Evolutionary conservation across 2,888 invertebrate genomes (phyloP).

Genomic region (Neocrepidodera transversa): DNA sequence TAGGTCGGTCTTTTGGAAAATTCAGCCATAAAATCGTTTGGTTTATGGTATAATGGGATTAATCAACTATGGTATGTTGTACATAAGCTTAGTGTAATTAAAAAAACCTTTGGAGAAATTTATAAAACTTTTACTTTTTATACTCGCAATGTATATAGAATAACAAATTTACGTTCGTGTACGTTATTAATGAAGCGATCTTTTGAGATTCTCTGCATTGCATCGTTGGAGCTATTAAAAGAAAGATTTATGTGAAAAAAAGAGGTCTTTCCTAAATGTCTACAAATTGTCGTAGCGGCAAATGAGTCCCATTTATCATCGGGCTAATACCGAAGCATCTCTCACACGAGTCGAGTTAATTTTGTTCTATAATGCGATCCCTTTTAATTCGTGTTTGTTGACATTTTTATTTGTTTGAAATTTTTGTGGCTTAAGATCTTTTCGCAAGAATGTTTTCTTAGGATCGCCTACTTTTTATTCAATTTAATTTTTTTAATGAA

Average conservation of each 20-base stretch:
- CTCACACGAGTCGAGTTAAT: constrained; percentile 50
- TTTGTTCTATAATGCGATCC: constrained; percentile 45
- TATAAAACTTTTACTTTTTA: no score
- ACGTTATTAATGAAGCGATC: constrained; percentile 20
- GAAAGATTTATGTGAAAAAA: constrained; percentile 59
- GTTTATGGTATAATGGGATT: no score
- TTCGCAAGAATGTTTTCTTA: constrained; percentile 15
- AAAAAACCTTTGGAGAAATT: no score
- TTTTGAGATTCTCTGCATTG: constrained; percentile 43
- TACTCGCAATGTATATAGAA: no score
- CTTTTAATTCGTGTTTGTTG: constrained; percentile 56
- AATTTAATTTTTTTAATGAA: no score
- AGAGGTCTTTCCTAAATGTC: constrained; percentile 60
- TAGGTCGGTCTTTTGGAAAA: no score
- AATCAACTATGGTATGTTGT: no score
- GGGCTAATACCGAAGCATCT: constrained; percentile 53
- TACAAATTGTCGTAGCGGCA: constrained; percentile 62
- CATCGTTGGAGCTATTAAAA: constrained; percentile 57
- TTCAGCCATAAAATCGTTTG: no score
- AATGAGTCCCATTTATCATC: constrained; percentile 60
- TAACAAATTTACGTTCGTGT: background rate
- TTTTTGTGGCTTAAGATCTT: constrained; percentile 29
- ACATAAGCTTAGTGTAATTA: no score
- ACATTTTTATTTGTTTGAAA: constrained; percentile 56
- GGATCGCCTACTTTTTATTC: background rate